Base-by-base conservation (phyloP, 2,797 vertebrate species). In the Falco biarmicus region DNA sequence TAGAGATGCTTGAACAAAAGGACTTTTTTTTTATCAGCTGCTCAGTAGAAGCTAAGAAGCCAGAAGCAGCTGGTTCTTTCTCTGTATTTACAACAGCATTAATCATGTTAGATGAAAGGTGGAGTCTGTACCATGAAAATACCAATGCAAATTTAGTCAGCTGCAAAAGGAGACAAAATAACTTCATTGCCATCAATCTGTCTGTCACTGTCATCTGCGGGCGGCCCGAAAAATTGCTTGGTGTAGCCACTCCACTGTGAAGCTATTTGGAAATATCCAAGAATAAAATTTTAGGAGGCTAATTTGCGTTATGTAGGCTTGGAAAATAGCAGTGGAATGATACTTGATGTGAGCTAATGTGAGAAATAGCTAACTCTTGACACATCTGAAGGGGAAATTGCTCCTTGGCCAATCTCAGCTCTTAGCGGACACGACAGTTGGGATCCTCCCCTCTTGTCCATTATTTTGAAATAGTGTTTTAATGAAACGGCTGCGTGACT, bases 21-120 rank as follows among this genome's bases (percentile, higher is more conserved):
- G 84, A 68, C 45, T 12, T 50, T 45, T 76, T 59, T 43, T 31
- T 39, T 39, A 19, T 87, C 90, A 90, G 75, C 96, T 93, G 95
- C 89, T 96, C 48, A 4, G 34, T 26, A 70, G 88, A 92, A 78
- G 92, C 74, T 20, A 51, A 84, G 89, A 32, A 87, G 79, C 87
- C 93, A 95, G 86, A 18, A 94, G 94, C 95, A 96, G 94, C 95
- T 96, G 96, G 53, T 84, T 91, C 95, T 92, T 93, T 92, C 94
- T 73, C 71, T 60, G 68, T 45, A 39, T 88, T 91, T 93, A 84
- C 95, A 92, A 79, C 73, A n/a, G 83, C 82, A 68, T 96, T 89
- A 75, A 95, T 96, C 91, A 73, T 2, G 87, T 92, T 54, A 54
- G 85, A 88, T 92, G 93, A 95, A 95, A 92, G 89, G 85, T 81